These are phyloP conservation scores for Gymnocypris eckloni DNA, from an alignment of 2,797 vertebrate genomes.

Conservation along the genomic window DNA sequence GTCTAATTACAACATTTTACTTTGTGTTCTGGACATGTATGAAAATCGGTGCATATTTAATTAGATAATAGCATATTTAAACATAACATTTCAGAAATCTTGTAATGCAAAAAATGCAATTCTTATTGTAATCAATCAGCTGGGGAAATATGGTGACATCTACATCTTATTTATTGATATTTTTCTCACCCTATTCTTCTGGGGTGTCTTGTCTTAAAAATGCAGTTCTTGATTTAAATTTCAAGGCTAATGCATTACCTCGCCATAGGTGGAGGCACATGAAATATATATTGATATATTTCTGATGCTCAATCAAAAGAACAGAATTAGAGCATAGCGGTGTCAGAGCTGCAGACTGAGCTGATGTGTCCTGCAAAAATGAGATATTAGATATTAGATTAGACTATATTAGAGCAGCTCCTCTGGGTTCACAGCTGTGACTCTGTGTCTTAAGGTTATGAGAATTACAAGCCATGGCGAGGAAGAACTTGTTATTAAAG, in stretches of 20 bases:
- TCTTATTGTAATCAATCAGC: background rate
- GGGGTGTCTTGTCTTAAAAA: background rate
- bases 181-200: background rate
- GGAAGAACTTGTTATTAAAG: conserved; percentile 12
- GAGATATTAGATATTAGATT: background rate
- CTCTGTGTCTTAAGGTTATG: conserved; percentile 35
- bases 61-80: background rate
- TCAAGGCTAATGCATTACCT: conserved; percentile 8
- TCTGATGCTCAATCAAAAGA: background rate
- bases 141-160: background rate
- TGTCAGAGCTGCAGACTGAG: conserved; percentile 7
- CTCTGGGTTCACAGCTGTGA: conserved; percentile 20
- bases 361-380: background rate
- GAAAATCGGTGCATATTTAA: background rate
- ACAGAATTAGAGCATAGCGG: background rate
- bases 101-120: background rate
- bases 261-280: background rate
- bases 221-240: background rate
- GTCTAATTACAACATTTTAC: background rate
- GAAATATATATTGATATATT: background rate
- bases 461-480: conserved; percentile 31
- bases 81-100: background rate
- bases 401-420: conserved; percentile 11
- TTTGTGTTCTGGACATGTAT: background rate
- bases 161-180: background rate